phyloP scores from a whole-genome alignment of 1,140 invertebrate species.

The Drosophila insularis region DNA sequence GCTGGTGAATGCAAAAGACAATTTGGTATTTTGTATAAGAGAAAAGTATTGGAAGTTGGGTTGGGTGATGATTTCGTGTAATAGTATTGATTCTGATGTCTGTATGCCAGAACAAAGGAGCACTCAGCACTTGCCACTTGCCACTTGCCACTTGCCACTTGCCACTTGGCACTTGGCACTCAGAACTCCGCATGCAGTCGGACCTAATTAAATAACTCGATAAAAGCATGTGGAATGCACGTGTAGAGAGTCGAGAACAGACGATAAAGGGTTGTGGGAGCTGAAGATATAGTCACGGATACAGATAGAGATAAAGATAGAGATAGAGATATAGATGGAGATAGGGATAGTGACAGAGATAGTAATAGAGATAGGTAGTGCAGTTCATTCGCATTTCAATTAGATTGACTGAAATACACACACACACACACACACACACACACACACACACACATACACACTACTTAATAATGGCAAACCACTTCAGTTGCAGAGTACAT shows the following conservation, averaged over 20 bases:
- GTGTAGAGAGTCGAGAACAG: conserved; percentile 4
- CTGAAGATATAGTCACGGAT: conserved; percentile 10
- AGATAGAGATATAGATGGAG: background rate
- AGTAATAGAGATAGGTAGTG: conserved; percentile 21
- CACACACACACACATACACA: conserved; percentile 23
- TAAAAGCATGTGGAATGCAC: conserved; percentile 37
- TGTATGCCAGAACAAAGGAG: conserved; percentile 16
- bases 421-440: conserved; percentile 11
- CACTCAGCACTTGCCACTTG: background rate
- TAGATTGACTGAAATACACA: conserved; percentile 40
- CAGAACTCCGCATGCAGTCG: conserved; percentile 16
- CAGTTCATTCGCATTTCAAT: conserved; percentile 73
- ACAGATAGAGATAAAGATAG: background rate
- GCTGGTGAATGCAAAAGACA: conserved; percentile 28
- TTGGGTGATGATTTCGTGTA: background rate
- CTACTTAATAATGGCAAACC: conserved; percentile 43
- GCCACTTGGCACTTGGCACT: conserved; percentile 15
- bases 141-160: conserved; percentile 11
- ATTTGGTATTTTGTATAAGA: conserved; percentile 22
- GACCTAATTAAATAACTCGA: conserved; percentile 64
- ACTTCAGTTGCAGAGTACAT: conserved; percentile 45
- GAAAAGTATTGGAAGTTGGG: background rate
- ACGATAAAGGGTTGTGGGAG: conserved; percentile 7
- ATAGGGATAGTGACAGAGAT: background rate
- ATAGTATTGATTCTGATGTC: conserved; percentile 7